Base-by-base conservation (phyloP, 2,888 invertebrate genomes). In the Autographa gamma region DNA sequence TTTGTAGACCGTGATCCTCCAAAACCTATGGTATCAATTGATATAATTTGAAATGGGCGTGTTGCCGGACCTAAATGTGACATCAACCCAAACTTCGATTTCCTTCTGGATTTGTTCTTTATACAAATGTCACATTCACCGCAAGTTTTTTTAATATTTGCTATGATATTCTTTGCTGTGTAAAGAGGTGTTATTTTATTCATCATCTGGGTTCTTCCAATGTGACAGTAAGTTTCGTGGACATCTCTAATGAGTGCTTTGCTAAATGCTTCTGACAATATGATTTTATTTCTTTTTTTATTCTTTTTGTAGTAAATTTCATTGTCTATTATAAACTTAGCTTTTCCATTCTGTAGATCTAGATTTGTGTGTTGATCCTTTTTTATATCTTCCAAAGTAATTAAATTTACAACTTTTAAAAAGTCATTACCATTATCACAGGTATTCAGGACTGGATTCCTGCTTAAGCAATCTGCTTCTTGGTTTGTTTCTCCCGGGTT, bases 191-290 rank as follows among this genome's bases (percentile, higher is more conserved):
- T 25, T 25, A 25, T 25, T 25, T 63, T 81, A 16, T 76, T 82
- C 60, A 73, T n/a, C 43, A 74, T 64, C 69, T 84, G 82, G 60
- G 60, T 61, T 32, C 58, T 68, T 32, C 81, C 77, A 16, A 84
- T 34, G 8, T 34, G 34, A 34, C 34, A 8, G 8, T 34, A 34
- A 6, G 34, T 77, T 64, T 87, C 83, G 61, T 84, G 81, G 0
- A 66, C 69, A 13, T 16, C 62, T 60, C 73, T 71, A 43, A 85
- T 76, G 13, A 81, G 9, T 38, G 43, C 74, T 69, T 68, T 82
- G 69, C 82, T 82, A 60, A 81, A 76, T 60, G 74, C 71, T 69
- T 83, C 84, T 16, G 83, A 41, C 5, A 86, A 9, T 8, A 85
- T 60, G 8, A 77, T 83, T 77, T 79, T 81, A 61, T 77, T 66